Base-by-base conservation (phyloP, 2,888 invertebrate species). In the Ennomos quercinarius region DNA sequence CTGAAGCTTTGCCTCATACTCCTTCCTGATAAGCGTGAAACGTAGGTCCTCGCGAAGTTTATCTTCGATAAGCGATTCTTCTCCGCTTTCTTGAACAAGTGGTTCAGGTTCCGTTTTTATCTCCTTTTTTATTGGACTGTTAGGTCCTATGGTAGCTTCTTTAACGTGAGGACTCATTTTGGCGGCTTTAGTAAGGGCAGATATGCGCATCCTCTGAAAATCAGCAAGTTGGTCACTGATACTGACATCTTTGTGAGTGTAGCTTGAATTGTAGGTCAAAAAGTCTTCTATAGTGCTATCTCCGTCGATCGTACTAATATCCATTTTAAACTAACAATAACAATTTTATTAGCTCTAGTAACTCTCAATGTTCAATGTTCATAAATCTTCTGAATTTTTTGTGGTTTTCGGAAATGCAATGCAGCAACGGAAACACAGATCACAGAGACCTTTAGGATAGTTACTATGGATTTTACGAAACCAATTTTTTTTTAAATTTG, bases 151-250 rank as follows among this genome's bases (percentile, higher is more conserved):
- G 0, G 94, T 95, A 0, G 92, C 92, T 78, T 93, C 89, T 64
- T 89, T 88, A 1, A 94, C 83, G 38, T 80, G 73, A 2, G 89
- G 87, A 61, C 93, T 93, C 34, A 94, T 89, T 72, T 86, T 84
- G 12, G 91, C 92, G 4, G 94, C 94, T 77, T 95, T 95, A 39
- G 88, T 91, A 27, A 95, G 77, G 6, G 94, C 94, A 3, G 95
- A 94, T 59, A 94, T 84, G 69, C 94, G 93, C 46, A 95, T 77
- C 70, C 88, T 88, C 55, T 91, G 91, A 72, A 94, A 87, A 67
- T 84, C 87, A 3, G 82, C 77, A 17, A 89, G 72, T 47, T 83
- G 75, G 48, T 85, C 85, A 52, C 81, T 82, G 51, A 88, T 72
- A 68, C 82, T 85, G 10, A 81, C 66, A 57, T 87, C 83, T 65